Evolutionary conservation across 37 sponge, comb jelly and placozoan species (phyloP).

Genomic region (Aplysina aerophoba): DNA sequence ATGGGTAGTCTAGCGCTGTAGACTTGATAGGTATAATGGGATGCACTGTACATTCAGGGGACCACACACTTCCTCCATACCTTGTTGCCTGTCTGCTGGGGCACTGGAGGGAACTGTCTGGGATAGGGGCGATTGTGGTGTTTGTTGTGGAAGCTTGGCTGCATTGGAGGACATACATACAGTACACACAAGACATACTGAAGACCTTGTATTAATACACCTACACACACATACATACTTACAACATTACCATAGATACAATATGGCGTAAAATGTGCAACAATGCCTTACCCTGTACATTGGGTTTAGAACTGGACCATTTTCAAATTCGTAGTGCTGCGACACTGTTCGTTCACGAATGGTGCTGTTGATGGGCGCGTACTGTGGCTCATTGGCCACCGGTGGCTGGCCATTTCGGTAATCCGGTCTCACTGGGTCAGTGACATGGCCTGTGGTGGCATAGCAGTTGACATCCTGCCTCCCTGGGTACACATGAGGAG

Average conservation of each 20-base stretch:
- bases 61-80: too few relatives aligned
- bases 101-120: too few relatives aligned
- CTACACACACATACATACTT: not conserved
- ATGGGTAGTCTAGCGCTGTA: too few relatives aligned
- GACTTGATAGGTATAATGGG: too few relatives aligned
- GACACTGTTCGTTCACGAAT: not conserved
- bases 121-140: too few relatives aligned
- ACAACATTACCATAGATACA: not conserved
- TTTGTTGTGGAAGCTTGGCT: too few relatives aligned
- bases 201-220: not conserved
- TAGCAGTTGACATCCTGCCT: not conserved
- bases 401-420: too few relatives aligned
- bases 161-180: not conserved
- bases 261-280: not conserved
- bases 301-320: slow-evolving; percentile 12
- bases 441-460: not conserved
- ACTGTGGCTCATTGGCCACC: not conserved
- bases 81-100: too few relatives aligned
- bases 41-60: too few relatives aligned
- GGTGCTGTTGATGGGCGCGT: not conserved
- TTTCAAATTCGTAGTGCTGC: slow-evolving; percentile 23
- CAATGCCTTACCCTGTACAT: slow-evolving; percentile 19
- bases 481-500: too few relatives aligned
- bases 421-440: not conserved
- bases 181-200: not conserved